Percentiles rank a stretch among this genome's conserved stretches.
These are phyloP conservation scores for Haemorhous mexicanus DNA, from an alignment of 2,113 vertebrate species.

Conservation along the genomic window DNA sequence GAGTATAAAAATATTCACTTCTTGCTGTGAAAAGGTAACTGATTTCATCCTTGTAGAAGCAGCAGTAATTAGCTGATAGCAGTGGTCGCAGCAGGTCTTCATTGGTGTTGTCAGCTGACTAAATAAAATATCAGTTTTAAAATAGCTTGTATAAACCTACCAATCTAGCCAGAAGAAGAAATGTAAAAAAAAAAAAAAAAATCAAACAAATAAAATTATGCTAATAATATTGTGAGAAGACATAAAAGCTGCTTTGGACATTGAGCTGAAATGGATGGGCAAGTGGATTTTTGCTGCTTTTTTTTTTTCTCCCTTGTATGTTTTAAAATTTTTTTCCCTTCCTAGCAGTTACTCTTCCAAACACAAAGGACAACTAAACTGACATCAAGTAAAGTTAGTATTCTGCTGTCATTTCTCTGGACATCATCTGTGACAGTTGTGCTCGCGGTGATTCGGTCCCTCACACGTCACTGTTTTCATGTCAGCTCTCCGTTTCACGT, in stretches of 20 bases:
- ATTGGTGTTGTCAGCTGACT: background rate
- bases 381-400: conserved; percentile 70
- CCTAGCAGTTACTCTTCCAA: conserved; percentile 35
- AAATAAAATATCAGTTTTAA: background rate
- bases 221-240: background rate
- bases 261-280: background rate
- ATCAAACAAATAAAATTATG: background rate
- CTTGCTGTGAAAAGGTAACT: background rate
- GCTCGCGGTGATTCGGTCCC: conserved; percentile 53
- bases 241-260: background rate
- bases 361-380: conserved; percentile 60
- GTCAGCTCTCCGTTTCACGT: conserved; percentile 61
- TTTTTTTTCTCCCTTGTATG: too few relatives aligned
- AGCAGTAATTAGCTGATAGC: background rate
- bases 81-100: rapidly evolving
- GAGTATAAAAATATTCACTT: background rate
- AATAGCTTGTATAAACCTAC: background rate
- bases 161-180: background rate
- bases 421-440: conserved; percentile 69
- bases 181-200: background rate
- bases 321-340: background rate
- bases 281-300: rapidly evolving
- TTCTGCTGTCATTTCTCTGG: conserved; percentile 63
- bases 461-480: conserved; percentile 69
- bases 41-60: background rate